These are phyloP conservation scores for Trichacis sp. DNA, from an alignment of 2,888 invertebrate species.

Conservation along the genomic window DNA sequence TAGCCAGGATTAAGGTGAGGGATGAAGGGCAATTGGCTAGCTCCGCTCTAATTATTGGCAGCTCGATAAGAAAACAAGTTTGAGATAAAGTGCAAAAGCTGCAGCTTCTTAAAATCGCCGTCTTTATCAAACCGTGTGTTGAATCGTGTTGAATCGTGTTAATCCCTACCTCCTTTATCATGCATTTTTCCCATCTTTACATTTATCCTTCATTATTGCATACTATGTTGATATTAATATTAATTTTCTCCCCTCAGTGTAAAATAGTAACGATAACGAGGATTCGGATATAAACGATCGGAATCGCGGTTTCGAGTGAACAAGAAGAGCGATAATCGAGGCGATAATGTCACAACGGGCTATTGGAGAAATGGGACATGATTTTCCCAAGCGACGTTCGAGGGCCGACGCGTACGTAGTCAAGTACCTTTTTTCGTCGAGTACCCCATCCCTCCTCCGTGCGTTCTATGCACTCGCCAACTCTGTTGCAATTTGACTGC, in stretches of 20 bases:
- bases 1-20: slow-evolving; percentile 63
- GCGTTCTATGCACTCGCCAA: too few species aligned
- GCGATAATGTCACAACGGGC: slow-evolving; percentile 30
- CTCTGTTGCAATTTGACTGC: too few species aligned
- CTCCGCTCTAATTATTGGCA: slow-evolving; percentile 55
- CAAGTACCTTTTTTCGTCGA: too few species aligned
- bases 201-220: neutral
- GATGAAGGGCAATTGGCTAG: slow-evolving; percentile 58
- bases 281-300: slow-evolving; percentile 20
- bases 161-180: too few species aligned
- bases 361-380: slow-evolving; percentile 31
- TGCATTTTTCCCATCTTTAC: too few species aligned
- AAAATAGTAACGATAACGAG: slow-evolving; percentile 20
- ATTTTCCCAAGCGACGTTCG: slow-evolving; percentile 56
- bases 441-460: too few species aligned
- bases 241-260: too few species aligned
- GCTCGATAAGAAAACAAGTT: slow-evolving; percentile 56
- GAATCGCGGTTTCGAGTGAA: slow-evolving; percentile 32
- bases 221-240: too few species aligned
- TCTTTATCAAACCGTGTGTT: slow-evolving; percentile 15
- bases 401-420: slow-evolving; percentile 51
- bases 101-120: slow-evolving; percentile 22
- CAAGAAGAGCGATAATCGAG: slow-evolving; percentile 32
- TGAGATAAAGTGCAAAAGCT: slow-evolving; percentile 49
- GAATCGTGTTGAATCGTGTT: slow-evolving; percentile 2